Base-by-base conservation (phyloP, 2,113 vertebrate genomes). In the Notechis scutatus region DNA sequence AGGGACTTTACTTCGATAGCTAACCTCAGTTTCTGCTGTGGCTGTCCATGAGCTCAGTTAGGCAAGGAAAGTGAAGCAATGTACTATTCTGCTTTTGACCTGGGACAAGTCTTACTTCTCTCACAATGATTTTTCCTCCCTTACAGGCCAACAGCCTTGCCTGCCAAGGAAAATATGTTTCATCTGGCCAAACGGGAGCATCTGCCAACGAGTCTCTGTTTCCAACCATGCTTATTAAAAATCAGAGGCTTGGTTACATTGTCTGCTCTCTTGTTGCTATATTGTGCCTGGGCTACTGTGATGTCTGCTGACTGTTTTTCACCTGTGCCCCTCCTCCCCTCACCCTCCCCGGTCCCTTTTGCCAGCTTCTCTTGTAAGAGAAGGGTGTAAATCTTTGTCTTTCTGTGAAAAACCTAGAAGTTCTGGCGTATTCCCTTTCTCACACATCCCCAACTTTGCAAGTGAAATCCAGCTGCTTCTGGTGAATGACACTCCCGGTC, bases 171-270 rank as follows among this genome's bases (percentile, higher is more conserved):
- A 98, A 99, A 96, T 99, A 99, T n/a, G 96, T 94, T 42, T 90
- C 98, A 29, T 91, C 95, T 39, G 98, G 97, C 89, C 97, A 97
- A 21, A 5, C 50, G 0, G 98, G 98, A 57, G n/a, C 97, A 15
- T 98, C 98, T 6, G 98, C 98, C 57, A 98, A 97, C 92, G 98
- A 99, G 34, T 99, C 93, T 99, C 97, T 56, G 96, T 99, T 94
- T 98, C 97, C 89, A 98, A 99, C 96, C 98, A 99, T 5, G 98
- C 98, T 93, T 99, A 99, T 96, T 99, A 93, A 98, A 74, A 97
- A 86, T 10, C 0, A 18, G 91, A 39, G 26, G 34, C 52, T 50
- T 86, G 88, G 69, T 34, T 93, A 24, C 92, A 11, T 7, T 89
- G 87, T 92, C 64, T 87, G 85, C 85, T 92, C 55, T 92, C 88